Base-by-base conservation (phyloP, 2,888 invertebrate genomes). In the Dione vanillae region DNA sequence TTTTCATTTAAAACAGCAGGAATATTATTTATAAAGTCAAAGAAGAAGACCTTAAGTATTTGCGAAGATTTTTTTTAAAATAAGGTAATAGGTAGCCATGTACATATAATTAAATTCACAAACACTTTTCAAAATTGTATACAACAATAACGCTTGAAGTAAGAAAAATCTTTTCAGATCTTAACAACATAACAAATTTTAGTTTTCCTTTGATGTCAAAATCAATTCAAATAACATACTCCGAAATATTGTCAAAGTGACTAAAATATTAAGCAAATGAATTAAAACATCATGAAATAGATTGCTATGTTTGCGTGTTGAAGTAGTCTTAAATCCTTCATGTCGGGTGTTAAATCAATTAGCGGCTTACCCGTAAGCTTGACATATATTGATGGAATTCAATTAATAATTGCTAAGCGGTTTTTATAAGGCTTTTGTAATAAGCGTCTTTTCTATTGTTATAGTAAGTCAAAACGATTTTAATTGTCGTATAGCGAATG, bases 311-410 rank as follows among this genome's bases (percentile, higher is more conserved):
- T 59, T 59, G 43, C 47, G 62, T 62, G 62, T 49, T 49, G 27
- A 10, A 47, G 62, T 10, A 35, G 49, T 62, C 56, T 47, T 62
- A 59, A 62, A 62, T 62, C 62, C 62, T 62, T 62, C 62, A 62
- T 37, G 47, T 62, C 16, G 49, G 49, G 62, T 47, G 49, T 62
- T 47, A 49, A 62, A 62, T 49, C 62, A 62, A 62, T 62, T 62
- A 47, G 62, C 62, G 62, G 49, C 62, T 62, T 37, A 62, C 49
- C 49, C 62, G 47, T 47, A 35, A 37, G 35, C 62, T 35, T 62
- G 62, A 62, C 62, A 62, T 47, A 62, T 62, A 45, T 62, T 62
- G 62, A 62, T 62, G 12, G 49, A 47, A 47, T 62, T 47, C 16
- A 47, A 62, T 49, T 62, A 47, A 47, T 62, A 45, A 47, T 62